Evolutionary conservation across 2,113 vertebrate genomes (phyloP).

Genomic region (Callipepla californica): DNA sequence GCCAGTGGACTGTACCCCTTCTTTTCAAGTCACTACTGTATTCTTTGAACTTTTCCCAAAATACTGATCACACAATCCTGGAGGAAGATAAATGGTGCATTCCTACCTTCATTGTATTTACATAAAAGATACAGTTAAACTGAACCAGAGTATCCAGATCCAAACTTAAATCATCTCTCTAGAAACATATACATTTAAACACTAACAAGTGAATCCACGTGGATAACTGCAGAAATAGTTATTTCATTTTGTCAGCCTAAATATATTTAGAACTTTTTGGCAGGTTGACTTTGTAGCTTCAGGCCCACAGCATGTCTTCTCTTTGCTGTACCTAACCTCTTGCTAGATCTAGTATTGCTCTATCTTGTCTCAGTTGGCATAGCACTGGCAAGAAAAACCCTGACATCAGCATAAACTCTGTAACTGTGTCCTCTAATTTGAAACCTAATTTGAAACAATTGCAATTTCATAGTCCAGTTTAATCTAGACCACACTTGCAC

Average conservation of each 20-base stretch:
- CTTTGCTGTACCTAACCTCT: neutral
- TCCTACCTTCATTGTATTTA: neutral
- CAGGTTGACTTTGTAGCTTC: neutral
- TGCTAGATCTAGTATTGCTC: neutral
- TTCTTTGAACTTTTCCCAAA: neutral
- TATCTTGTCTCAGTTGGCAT: neutral
- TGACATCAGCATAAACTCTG: accelerated
- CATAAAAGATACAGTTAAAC: neutral
- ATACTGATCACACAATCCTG: neutral
- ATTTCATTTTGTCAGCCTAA: neutral
- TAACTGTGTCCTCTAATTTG: neutral
- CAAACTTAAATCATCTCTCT: neutral
- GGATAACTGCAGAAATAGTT: neutral
- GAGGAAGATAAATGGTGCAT: neutral
- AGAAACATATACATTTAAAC: too few relatives aligned
- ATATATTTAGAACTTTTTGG: accelerated
- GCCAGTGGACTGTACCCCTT: neutral
- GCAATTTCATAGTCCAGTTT: neutral
- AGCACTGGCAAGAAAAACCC: neutral
- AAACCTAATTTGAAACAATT: neutral
- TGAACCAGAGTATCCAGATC: neutral
- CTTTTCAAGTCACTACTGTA: neutral
- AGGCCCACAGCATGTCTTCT: neutral
- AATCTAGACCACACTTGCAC: neutral
- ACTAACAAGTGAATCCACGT: neutral